Base-by-base conservation (phyloP, 2,888 invertebrate species). In the Zele albiditarsus region DNA sequence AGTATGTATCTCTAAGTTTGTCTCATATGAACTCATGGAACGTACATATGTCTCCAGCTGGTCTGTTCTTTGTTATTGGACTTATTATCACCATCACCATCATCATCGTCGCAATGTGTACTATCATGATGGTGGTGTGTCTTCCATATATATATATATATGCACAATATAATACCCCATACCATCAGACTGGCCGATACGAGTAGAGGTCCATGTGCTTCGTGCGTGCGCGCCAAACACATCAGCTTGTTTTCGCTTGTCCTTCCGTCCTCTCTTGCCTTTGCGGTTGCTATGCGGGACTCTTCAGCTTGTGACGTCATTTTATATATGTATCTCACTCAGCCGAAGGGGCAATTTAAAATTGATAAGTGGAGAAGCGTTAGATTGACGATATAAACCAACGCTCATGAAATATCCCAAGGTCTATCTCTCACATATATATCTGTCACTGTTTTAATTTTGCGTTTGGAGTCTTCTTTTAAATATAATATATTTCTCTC, bases 361-460 rank as follows among this genome's bases (percentile, higher is more conserved):
- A 85, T 85, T 86, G 84, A 87, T 87, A 87, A 87, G 83, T 83
- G 75, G 70, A 76, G 81, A 81, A 83, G 77, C 79, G 76, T 77
- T 77, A 79, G 75, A 75, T 77, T 77, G 78, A 76, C 78, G 60
- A 74, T 31, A 62, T 62, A 57, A 28, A 33, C 73, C 68, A 58
- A 73, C 25, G 25, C 20, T n/a, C 20, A 53, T 53, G 8, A 53
- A 53, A 20, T 53, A 20, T 53, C 53, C 20, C 53, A 20, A 20
- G 20, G 20, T 53, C 53, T 53, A 53, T 53, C 53, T 53, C 38
- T 38, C 10, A 20, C 53, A 53, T 20, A 53, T n/a, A 46, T 46
- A 8, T 12, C 12, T 38, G 46, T n/a, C n/a, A n/a, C n/a, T n/a
- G 46, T 46, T 46, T 46, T 46, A 16, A 46, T 46, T 46, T 46